Conservation (phyloP, 2,113 vertebrate genomes). For the Carassius gibelio region DNA sequence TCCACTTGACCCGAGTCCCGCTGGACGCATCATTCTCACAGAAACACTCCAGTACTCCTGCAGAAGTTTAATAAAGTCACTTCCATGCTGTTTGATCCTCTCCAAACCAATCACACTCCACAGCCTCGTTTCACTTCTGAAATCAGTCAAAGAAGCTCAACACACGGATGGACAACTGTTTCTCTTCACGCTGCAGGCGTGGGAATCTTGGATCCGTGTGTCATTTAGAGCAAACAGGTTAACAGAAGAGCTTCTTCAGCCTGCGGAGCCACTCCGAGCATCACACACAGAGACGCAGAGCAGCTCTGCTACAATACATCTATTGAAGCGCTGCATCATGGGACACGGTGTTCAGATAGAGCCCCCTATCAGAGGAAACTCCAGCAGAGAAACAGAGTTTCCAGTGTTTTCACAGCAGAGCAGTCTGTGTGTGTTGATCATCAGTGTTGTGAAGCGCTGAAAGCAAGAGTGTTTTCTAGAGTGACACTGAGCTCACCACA, state of each 20-base stretch:
- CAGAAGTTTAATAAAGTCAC: background rate
- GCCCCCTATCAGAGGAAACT: background rate
- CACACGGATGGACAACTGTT: no score
- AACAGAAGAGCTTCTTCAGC: constrained; percentile 60
- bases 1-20: constrained; percentile 50
- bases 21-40: background rate
- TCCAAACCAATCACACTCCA: background rate
- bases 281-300: constrained; percentile 6
- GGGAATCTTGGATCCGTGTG: background rate
- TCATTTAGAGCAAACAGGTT: constrained; percentile 2
- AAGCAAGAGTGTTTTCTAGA: background rate
- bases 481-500: background rate
- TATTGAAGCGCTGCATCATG: constrained; percentile 33
- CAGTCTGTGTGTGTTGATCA: background rate
- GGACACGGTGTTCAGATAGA: background rate
- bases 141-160: background rate
- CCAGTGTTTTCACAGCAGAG: background rate
- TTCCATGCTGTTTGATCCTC: background rate
- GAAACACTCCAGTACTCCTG: background rate
- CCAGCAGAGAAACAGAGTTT: background rate
- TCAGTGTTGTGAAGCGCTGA: background rate
- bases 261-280: background rate
- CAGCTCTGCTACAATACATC: constrained; percentile 49
- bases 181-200: background rate
- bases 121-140: background rate